phyloP scores from a whole-genome alignment of 2,888 invertebrate genomes.

The Steinernema carpocapsae region DNA sequence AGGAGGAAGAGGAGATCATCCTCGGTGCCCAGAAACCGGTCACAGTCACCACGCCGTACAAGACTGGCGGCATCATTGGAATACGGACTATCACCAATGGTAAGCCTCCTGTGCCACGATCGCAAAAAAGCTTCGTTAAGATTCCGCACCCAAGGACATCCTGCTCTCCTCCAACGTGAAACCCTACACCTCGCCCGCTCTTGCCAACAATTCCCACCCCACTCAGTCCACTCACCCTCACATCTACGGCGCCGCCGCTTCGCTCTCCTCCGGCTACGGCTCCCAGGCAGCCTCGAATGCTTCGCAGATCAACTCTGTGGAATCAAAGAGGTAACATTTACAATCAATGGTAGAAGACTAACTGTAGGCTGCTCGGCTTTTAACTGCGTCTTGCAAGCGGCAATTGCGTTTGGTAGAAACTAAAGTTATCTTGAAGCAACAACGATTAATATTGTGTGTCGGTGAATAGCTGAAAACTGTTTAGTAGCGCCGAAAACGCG shows the following conservation, averaged over 20 bases:
- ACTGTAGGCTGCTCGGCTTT: not conserved
- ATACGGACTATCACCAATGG: conserved; percentile 12
- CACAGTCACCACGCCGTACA: conserved; percentile 18
- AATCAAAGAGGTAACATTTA: conserved; percentile 13
- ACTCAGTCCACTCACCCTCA: not conserved
- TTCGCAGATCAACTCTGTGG: conserved; percentile 11
- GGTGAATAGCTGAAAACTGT: conserved; percentile 9
- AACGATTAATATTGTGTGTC: conserved; percentile 26
- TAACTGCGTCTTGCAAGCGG: conserved; percentile 19
- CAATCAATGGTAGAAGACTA: not conserved
- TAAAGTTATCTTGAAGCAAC: not conserved
- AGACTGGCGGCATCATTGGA: conserved; percentile 11
- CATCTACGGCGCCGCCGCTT: not conserved
- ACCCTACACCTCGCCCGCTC: conserved; percentile 14
- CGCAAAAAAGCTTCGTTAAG: not conserved
- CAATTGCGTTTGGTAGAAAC: conserved; percentile 12
- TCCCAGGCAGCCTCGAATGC: conserved; percentile 22
- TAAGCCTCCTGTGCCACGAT: not conserved
- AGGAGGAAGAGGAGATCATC: conserved; percentile 49
- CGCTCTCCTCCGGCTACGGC: conserved; percentile 23
- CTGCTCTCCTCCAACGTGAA: not conserved
- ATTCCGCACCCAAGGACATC: conserved; percentile 9
- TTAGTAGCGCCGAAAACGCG: conserved; percentile 16
- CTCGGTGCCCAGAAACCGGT: not conserved
- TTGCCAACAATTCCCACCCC: conserved; percentile 23